A percentile compares a stretch with the other conserved stretches of the same genome.
Conservation (phyloP, 2,113 vertebrate species). For the Otocyon megalotis region DNA sequence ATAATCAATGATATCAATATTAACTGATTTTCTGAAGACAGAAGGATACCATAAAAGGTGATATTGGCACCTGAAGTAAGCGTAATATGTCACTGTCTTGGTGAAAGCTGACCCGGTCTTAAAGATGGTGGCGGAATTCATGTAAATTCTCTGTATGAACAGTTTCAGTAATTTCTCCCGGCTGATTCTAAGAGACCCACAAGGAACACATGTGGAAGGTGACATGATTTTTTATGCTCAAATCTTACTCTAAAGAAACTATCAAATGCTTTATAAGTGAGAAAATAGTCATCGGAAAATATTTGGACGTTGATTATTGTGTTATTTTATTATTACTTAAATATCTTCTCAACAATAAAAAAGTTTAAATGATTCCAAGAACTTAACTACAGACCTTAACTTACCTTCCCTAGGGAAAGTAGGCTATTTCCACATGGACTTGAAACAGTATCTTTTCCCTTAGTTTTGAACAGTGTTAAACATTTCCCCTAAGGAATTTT, state of each 20-base stretch:
- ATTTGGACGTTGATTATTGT: background rate
- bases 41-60: background rate
- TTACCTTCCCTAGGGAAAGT: constrained; percentile 16
- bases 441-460: constrained; percentile 53
- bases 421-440: constrained; percentile 13
- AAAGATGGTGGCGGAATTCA: background rate
- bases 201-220: background rate
- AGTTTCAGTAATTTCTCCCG: background rate
- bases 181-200: background rate
- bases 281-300: background rate
- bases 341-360: background rate
- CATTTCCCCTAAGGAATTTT: constrained; percentile 67
- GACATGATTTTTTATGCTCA: background rate
- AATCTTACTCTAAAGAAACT: background rate
- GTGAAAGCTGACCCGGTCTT: background rate
- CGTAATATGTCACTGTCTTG: background rate
- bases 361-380: constrained; percentile 3
- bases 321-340: constrained; percentile 43
- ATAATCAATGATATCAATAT: background rate
- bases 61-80: background rate
- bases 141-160: background rate
- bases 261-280: background rate
- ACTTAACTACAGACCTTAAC: background rate
- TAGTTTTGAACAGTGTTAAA: constrained; percentile 48
- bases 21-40: background rate